Evolutionary conservation across 1,140 invertebrate genomes (phyloP).

Genomic region (Eueides isabella): DNA sequence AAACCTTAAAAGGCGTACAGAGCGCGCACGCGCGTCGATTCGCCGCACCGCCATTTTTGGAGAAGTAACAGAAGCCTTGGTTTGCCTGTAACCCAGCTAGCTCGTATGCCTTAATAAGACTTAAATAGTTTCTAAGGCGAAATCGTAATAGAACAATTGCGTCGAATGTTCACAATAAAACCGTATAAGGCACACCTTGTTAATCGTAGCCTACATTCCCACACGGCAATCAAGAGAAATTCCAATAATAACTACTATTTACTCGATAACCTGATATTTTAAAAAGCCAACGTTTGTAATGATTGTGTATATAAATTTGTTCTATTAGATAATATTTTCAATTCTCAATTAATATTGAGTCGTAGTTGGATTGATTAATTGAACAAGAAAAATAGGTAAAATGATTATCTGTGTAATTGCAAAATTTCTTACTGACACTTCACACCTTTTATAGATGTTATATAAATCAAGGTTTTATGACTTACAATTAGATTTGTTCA

Average conservation of each 20-base stretch:
- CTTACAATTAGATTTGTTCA: background rate
- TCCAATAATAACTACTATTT: constrained; percentile 28
- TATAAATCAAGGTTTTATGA: background rate
- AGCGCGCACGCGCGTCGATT: constrained; percentile 54
- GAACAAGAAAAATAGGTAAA: background rate
- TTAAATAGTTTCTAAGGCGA: constrained; percentile 44
- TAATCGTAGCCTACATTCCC: constrained; percentile 39
- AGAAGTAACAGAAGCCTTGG: constrained; percentile 54
- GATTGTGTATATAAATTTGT: background rate
- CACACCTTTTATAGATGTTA: background rate
- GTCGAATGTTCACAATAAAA: constrained; percentile 36
- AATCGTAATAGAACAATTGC: constrained; percentile 47
- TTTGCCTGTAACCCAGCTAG: constrained; percentile 51
- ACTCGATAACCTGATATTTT: constrained; percentile 11
- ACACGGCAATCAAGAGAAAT: constrained; percentile 39
- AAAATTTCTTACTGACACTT: background rate
- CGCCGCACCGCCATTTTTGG: constrained; percentile 65
- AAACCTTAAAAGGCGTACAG: constrained; percentile 68
- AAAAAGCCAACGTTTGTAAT: background rate
- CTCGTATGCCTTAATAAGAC: constrained; percentile 45
- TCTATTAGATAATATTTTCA: background rate
- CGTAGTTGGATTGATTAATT: background rate
- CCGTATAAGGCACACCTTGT: constrained; percentile 37
- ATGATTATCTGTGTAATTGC: background rate
- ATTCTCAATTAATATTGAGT: background rate